Evolutionary conservation across 2,113 vertebrate genomes (phyloP).

Genomic region (Sylvietta virens): DNA sequence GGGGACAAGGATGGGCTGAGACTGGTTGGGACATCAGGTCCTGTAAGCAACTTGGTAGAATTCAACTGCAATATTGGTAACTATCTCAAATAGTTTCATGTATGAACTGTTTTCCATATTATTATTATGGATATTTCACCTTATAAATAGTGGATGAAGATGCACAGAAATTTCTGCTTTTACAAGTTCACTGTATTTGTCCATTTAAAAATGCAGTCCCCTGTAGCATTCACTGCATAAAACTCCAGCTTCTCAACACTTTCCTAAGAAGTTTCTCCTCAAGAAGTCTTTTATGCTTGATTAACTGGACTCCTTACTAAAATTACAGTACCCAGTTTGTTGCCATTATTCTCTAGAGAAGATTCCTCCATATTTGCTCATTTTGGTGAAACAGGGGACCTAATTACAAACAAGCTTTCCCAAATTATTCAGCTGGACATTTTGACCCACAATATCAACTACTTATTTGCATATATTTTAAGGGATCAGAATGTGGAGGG

Average conservation of each 20-base stretch:
- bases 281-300: neutral
- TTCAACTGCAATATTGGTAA: neutral
- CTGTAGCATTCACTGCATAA: neutral
- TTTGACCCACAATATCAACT: neutral
- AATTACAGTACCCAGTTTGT: neutral
- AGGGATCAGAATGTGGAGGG: neutral
- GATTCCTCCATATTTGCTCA: neutral
- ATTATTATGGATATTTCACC: neutral
- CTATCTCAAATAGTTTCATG: neutral
- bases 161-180: neutral
- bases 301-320: neutral
- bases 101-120: neutral
- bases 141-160: neutral
- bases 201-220: neutral
- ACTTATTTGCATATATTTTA: neutral
- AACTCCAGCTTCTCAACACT: neutral
- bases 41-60: neutral
- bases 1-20: neutral
- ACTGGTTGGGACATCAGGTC: neutral
- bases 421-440: neutral
- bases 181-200: neutral
- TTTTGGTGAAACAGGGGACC: neutral
- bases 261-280: neutral
- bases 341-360: neutral
- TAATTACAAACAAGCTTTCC: neutral